Conservation (phyloP, 2,113 vertebrate species). For the Phycodurus eques region DNA sequence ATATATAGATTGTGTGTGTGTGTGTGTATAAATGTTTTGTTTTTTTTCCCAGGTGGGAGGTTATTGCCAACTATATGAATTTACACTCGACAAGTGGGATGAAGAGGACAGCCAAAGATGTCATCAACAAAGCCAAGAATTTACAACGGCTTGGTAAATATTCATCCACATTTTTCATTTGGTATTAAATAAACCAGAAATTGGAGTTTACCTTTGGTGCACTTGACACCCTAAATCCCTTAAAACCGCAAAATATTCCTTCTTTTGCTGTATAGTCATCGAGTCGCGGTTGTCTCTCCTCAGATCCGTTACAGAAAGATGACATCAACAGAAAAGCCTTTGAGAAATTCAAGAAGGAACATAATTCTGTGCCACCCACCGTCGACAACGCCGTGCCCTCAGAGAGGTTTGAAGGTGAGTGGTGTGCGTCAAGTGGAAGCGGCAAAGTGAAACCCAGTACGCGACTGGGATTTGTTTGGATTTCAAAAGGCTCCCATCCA, state of each 20-base stretch:
- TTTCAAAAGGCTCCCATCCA: too few relatives aligned
- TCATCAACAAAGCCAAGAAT: constrained; percentile 97
- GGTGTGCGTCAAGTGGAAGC: too few relatives aligned
- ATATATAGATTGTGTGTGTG: too few relatives aligned
- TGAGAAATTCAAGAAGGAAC: constrained; percentile 97
- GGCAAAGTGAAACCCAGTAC: too few relatives aligned
- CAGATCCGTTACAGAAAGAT: constrained; percentile 94
- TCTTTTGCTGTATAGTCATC: too few relatives aligned
- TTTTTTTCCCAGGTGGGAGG: constrained; percentile 85
- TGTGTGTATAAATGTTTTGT: neutral
- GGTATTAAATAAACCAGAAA: too few relatives aligned
- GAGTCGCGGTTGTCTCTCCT: too few relatives aligned
- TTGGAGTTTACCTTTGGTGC: too few relatives aligned
- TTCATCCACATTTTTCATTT: neutral
- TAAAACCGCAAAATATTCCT: too few relatives aligned
- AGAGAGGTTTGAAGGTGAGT: constrained; percentile 89
- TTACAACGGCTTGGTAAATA: constrained; percentile 90
- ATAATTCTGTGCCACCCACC: constrained; percentile 80
- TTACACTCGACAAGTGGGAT: constrained; percentile 87
- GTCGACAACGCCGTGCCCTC: constrained; percentile 88
- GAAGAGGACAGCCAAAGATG: constrained; percentile 93
- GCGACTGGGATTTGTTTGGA: too few relatives aligned
- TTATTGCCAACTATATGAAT: constrained; percentile 98
- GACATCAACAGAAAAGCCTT: constrained; percentile 97
- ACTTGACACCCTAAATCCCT: too few relatives aligned